A percentile compares a stretch with the other conserved stretches of the same genome.
Conservation (phyloP, 2,113 vertebrate genomes). For the Sphaerodactylus townsendi region DNA sequence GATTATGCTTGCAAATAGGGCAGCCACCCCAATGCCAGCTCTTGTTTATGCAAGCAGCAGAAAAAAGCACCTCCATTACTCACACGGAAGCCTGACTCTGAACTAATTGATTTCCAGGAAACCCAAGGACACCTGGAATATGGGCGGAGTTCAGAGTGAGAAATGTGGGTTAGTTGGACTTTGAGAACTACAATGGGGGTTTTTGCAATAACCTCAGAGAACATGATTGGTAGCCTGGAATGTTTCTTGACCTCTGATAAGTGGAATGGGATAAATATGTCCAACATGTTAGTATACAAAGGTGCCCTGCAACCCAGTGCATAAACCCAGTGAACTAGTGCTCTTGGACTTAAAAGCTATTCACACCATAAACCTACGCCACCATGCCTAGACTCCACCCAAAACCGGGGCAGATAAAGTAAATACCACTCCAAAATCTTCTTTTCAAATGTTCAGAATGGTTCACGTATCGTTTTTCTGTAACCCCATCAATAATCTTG, state of each 20-base stretch:
- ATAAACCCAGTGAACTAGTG: neutral
- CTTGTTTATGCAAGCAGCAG: neutral
- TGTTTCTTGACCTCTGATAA: neutral
- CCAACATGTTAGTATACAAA: neutral
- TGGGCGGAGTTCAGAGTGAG: neutral
- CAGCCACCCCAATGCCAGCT: neutral
- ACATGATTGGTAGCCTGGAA: neutral
- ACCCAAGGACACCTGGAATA: neutral
- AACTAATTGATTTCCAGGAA: constrained; percentile 11
- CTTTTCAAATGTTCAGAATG: neutral
- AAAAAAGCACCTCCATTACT: neutral
- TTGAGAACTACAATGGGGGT: constrained; percentile 4
- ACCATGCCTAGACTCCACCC: neutral
- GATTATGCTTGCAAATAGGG: neutral
- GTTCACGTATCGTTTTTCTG: neutral
- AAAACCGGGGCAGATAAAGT: neutral
- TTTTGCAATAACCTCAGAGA: neutral
- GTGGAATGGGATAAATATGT: neutral
- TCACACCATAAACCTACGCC: neutral
- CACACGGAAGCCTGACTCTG: neutral
- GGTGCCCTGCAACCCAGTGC: no score
- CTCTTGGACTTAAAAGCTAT: neutral
- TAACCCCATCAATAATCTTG: neutral
- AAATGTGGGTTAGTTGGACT: constrained; percentile 7
- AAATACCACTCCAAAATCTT: neutral